These are phyloP conservation scores for Tenualosa ilisha DNA, from an alignment of 2,797 vertebrate genomes.

Conservation along the genomic window DNA sequence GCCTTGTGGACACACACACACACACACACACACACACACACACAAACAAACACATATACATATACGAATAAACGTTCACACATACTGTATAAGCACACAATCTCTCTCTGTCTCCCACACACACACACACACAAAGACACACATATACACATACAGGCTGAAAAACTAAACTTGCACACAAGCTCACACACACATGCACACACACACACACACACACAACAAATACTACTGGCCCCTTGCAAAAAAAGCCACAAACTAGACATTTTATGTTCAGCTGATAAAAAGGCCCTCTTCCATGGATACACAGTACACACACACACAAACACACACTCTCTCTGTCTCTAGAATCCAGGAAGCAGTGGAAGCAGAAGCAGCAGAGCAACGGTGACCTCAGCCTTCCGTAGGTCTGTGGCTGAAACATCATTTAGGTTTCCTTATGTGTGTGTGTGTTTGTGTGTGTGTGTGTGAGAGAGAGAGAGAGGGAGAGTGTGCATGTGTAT, in stretches of 20 bases:
- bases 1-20: not conserved
- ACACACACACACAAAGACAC: conserved; percentile 1
- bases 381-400: not conserved
- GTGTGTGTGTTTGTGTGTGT: not conserved
- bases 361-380: not conserved
- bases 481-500: not conserved
- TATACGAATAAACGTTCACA: not conserved
- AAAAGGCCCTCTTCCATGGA: not conserved
- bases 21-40: conserved; percentile 15
- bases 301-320: conserved; percentile 7
- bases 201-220: not conserved
- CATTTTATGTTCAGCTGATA: not conserved
- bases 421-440: not conserved
- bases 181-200: not conserved
- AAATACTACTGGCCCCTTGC: not conserved
- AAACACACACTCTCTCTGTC: not conserved
- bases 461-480: not conserved
- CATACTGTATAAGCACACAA: not conserved
- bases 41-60: not conserved
- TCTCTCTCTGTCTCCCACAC: not conserved
- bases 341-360: not conserved
- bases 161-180: no score
- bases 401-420: not conserved
- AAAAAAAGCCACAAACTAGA: not conserved
- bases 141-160: not conserved